These are phyloP conservation scores for Rhorus exstirpatorius DNA, from an alignment of 2,888 invertebrate species.

Conservation along the genomic window DNA sequence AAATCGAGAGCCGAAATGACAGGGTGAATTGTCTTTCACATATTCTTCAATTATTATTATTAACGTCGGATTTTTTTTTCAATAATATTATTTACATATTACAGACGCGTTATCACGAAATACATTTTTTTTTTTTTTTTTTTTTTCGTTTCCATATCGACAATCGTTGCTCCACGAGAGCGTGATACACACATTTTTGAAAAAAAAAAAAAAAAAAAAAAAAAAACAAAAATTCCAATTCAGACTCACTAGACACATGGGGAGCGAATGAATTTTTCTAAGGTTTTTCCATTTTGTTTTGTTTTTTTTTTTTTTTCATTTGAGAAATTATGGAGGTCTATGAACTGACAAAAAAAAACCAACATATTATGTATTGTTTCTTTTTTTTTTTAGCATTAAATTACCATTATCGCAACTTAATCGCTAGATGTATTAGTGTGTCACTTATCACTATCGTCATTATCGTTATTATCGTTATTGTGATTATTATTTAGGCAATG, in stretches of 20 bases:
- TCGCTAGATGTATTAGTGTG: constrained; percentile 41
- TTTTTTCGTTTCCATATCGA: not conserved
- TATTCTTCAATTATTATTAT: constrained; percentile 28
- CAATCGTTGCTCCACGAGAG: not conserved
- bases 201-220: too few species aligned
- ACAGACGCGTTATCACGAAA: constrained; percentile 17
- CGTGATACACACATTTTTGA: not conserved
- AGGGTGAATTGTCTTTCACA: not conserved
- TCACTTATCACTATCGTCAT: constrained; percentile 37
- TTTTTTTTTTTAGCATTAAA: constrained; percentile 18
- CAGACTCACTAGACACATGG: too few species aligned
- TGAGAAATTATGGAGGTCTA: constrained; percentile 9
- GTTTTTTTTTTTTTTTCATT: not conserved
- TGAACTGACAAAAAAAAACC: not conserved
- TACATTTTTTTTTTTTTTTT: too few species aligned
- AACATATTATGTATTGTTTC: not conserved
- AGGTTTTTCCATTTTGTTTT: not conserved
- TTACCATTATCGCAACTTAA: constrained; percentile 42
- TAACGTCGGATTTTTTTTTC: constrained; percentile 22
- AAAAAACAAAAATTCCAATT: too few species aligned
- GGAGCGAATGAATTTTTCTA: not conserved
- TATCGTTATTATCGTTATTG: constrained; percentile 54
- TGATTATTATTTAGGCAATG: constrained; percentile 59
- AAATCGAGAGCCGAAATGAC: constrained; percentile 5
- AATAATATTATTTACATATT: constrained; percentile 55